phyloP scores from a whole-genome alignment of 2,797 vertebrate genomes.

The Heteromormyrus szaboi region DNA sequence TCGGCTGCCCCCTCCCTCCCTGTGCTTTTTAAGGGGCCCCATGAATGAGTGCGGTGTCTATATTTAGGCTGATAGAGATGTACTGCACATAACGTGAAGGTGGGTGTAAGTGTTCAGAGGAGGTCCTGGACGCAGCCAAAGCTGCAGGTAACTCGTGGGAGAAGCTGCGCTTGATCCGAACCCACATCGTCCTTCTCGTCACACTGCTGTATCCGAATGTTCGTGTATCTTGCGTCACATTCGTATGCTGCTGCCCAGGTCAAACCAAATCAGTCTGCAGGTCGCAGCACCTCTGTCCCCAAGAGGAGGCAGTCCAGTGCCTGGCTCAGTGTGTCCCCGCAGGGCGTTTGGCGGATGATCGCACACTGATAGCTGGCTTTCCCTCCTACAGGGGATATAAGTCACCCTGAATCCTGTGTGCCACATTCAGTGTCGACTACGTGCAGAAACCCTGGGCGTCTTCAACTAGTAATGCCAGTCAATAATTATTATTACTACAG shows the following conservation, averaged over 20 bases:
- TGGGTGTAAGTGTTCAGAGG: background rate
- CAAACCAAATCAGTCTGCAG: background rate
- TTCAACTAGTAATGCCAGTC: background rate
- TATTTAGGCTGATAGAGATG: constrained; percentile 37
- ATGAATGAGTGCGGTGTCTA: constrained; percentile 34
- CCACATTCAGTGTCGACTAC: background rate
- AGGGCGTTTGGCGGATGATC: background rate
- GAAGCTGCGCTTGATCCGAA: background rate
- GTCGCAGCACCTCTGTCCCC: background rate
- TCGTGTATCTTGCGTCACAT: background rate
- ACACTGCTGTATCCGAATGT: background rate
- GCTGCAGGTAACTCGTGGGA: background rate
- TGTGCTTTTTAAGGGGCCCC: constrained; percentile 29
- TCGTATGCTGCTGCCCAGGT: too few relatives aligned
- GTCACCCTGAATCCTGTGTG: background rate
- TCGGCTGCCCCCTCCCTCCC: constrained; percentile 27
- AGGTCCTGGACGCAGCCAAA: background rate
- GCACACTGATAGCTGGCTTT: background rate
- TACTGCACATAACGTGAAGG: constrained; percentile 14
- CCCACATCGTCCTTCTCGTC: background rate
- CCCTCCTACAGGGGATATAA: background rate
- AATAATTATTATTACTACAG: background rate
- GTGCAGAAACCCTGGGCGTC: background rate
- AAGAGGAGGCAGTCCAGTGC: background rate
- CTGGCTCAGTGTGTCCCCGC: background rate